phyloP scores from a whole-genome alignment of 2,113 vertebrate species.

The Oenanthe oenanthe region DNA sequence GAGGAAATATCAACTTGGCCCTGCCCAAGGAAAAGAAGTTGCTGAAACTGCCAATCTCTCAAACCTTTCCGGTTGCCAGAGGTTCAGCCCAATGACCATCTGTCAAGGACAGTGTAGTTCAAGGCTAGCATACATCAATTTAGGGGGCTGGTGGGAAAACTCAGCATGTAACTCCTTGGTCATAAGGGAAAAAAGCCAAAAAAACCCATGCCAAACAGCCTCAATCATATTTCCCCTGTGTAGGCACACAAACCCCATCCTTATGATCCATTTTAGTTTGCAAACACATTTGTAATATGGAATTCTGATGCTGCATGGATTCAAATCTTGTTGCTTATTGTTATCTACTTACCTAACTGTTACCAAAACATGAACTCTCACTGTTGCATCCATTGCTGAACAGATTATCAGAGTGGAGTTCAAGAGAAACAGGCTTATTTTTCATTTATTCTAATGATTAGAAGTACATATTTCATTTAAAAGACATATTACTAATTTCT shows the following conservation, averaged over 20 bases:
- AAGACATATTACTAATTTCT: background rate
- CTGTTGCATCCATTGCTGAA: background rate
- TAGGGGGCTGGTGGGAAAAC: background rate
- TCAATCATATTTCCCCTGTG: background rate
- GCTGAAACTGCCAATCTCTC: conserved; percentile 33
- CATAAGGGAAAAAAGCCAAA: background rate
- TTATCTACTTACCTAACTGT: background rate
- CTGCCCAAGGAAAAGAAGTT: conserved; percentile 39
- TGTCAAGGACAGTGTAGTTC: background rate
- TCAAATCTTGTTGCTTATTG: background rate
- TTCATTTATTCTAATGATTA: background rate
- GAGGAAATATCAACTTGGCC: conserved; percentile 13
- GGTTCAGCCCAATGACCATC: background rate
- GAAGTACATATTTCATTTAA: background rate
- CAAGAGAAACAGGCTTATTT: background rate
- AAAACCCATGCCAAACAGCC: background rate
- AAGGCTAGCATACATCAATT: conserved; percentile 14
- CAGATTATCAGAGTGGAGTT: background rate
- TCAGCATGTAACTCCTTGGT: background rate
- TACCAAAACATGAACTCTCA: background rate
- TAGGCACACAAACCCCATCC: background rate
- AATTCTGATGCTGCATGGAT: background rate
- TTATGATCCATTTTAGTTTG: background rate
- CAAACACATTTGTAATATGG: background rate
- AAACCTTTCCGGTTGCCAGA: conserved; percentile 13